Evolutionary conservation across 2,888 invertebrate species (phyloP), one percentile per base, ranked within the genome.

Genomic region (Eurytoma adleriae): DNA sequence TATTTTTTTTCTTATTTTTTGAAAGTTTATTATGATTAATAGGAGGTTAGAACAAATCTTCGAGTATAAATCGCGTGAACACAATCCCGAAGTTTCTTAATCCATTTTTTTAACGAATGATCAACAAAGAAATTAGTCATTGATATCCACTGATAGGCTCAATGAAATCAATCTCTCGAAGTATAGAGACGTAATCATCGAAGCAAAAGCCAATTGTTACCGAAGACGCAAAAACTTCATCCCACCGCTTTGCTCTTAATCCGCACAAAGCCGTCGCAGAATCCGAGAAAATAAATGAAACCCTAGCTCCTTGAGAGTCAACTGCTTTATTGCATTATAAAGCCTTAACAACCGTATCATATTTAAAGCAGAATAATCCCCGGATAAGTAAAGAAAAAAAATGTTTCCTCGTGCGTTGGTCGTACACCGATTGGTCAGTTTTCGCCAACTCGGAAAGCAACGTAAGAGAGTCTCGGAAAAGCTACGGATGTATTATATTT

Each of bases 401-500:
- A 30, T 20, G 20, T 56, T 24, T 30, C 27, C 30, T 69, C 64
- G 40, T 30, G 30, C 64, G 16, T 16, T 1, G 1, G 10, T 3
- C 4, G 0, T 12, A 5, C 62, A n/a, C 30, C 30, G 14, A 14
- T 10, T 18, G 73, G 20, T 24, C 66, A 66, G 66, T 73, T 54
- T 73, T 73, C 66, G n/a, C 61, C 18, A 27, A 1, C 67, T 52
- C 16, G 5, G 5, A 12, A 18, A 30, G 5, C n/a, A 0, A 3
- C 40, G 40, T 2, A 24, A 24, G 18, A 56, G 2, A 10, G 7
- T 2, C 13, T 30, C 57, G n/a, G 48, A 14, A 20, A 48, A 50
- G 56, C 16, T 0, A 14, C 20, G 24, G 40, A 66, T 66, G 27
- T 52, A 56, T 73, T 66, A 56, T 66, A 56, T 73, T 56, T 73